Evolutionary conservation across 1,140 invertebrate species (phyloP).

Genomic region (Aphelinus atriplicis): DNA sequence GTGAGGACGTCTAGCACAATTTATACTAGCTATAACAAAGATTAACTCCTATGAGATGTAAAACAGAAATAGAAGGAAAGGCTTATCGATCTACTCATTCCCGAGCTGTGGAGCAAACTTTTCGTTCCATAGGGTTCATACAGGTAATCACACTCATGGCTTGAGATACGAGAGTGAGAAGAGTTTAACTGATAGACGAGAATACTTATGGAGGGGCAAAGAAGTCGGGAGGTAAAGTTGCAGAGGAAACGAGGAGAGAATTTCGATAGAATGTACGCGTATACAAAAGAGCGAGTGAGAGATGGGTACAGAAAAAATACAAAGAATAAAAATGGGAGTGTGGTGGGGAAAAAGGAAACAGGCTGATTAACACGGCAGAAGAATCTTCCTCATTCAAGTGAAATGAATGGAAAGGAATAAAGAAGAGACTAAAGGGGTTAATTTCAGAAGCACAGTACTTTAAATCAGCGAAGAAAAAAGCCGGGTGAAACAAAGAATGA

Average conservation of each 20-base stretch:
- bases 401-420: no score
- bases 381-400: background rate
- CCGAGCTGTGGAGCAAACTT: conserved; percentile 7
- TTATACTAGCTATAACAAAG: conserved; percentile 2
- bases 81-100: conserved; percentile 26
- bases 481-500: no score
- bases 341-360: background rate
- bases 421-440: no score
- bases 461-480: no score
- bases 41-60: background rate
- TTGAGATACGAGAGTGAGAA: background rate
- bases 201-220: background rate
- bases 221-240: no score
- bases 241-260: background rate
- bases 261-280: background rate
- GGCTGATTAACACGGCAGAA: conserved; percentile 7
- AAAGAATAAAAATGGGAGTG: background rate
- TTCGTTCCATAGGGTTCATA: conserved; percentile 21
- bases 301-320: background rate
- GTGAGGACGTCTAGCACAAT: background rate
- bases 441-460: no score
- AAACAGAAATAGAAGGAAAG: conserved; percentile 1
- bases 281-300: background rate
- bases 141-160: conserved; percentile 14
- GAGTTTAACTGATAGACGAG: background rate